Evolutionary conservation across 2,888 invertebrate genomes (phyloP).

Genomic region (Parelbella ahira): DNA sequence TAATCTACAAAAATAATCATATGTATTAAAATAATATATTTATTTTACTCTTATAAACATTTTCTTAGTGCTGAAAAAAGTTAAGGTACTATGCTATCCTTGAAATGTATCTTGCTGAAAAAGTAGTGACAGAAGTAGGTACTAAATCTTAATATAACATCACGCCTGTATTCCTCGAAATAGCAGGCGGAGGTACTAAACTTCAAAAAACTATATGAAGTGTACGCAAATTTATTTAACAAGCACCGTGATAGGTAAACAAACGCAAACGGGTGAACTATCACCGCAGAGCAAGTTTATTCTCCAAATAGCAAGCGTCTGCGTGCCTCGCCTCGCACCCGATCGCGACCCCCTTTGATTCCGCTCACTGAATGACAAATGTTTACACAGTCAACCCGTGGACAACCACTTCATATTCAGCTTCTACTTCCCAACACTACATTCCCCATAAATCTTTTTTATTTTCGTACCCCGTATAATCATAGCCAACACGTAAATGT

Average conservation of each 20-base stretch:
- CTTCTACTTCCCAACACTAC: conserved; percentile 11
- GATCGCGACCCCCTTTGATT: conserved; percentile 28
- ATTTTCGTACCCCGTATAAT: not conserved
- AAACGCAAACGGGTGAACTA: conserved; percentile 46
- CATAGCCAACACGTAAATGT: conserved; percentile 37
- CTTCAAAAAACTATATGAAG: not conserved
- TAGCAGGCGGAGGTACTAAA: too few relatives aligned
- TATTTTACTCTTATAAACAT: too few relatives aligned
- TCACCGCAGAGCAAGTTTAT: conserved; percentile 59
- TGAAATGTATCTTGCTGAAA: too few relatives aligned
- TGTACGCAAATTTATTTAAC: conserved; percentile 27
- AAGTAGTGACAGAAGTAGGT: too few relatives aligned
- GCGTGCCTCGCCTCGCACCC: conserved; percentile 29
- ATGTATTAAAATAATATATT: too few relatives aligned
- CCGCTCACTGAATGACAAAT: conserved; percentile 59
- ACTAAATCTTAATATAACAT: too few relatives aligned
- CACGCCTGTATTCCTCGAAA: too few relatives aligned
- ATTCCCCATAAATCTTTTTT: conserved; percentile 8
- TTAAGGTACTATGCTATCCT: too few relatives aligned
- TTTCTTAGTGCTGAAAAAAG: too few relatives aligned
- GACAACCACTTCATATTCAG: conserved; percentile 39
- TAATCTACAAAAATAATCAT: too few relatives aligned
- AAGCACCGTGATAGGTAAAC: conserved; percentile 59
- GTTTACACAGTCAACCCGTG: conserved; percentile 56
- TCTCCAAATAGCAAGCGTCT: conserved; percentile 52